These are phyloP conservation scores for Drepana falcataria DNA, from an alignment of 2,888 invertebrate species.

Conservation along the genomic window DNA sequence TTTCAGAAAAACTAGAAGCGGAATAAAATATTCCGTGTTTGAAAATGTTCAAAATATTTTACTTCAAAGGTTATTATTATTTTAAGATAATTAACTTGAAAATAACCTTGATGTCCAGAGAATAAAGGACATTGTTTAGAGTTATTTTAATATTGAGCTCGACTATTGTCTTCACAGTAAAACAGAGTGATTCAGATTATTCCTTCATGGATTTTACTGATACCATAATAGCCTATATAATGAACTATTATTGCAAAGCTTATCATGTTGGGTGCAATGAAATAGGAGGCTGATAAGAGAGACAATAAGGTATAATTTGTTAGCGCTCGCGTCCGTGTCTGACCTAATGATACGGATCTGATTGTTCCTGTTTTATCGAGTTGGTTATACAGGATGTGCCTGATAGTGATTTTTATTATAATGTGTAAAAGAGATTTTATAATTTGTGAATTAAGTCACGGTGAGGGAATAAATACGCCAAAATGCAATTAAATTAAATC, in stretches of 20 bases:
- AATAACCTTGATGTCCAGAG: no score
- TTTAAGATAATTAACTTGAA: no score
- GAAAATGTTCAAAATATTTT: no score
- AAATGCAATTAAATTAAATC: no score
- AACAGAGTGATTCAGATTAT: not conserved
- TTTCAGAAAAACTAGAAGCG: no score
- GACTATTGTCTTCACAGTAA: not conserved
- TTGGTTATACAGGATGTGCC: not conserved
- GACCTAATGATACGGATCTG: slow-evolving; percentile 6
- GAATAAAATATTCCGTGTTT: no score
- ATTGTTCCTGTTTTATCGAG: not conserved
- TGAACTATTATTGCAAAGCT: not conserved
- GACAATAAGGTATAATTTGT: slow-evolving; percentile 9
- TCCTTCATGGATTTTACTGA: not conserved
- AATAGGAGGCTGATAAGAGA: slow-evolving; percentile 2
- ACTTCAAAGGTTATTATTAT: no score
- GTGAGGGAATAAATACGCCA: no score
- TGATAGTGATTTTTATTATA: not conserved
- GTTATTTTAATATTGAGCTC: not conserved
- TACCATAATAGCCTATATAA: not conserved
- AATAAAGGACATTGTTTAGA: no score
- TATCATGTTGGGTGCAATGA: slow-evolving; percentile 2
- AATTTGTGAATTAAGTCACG: no score
- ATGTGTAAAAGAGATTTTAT: no score
- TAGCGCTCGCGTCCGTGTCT: slow-evolving; percentile 4